Evolutionary conservation across 2,113 vertebrate species (phyloP), one percentile per base, ranked within the genome.

Genomic region (Bufo gargarizans): DNA sequence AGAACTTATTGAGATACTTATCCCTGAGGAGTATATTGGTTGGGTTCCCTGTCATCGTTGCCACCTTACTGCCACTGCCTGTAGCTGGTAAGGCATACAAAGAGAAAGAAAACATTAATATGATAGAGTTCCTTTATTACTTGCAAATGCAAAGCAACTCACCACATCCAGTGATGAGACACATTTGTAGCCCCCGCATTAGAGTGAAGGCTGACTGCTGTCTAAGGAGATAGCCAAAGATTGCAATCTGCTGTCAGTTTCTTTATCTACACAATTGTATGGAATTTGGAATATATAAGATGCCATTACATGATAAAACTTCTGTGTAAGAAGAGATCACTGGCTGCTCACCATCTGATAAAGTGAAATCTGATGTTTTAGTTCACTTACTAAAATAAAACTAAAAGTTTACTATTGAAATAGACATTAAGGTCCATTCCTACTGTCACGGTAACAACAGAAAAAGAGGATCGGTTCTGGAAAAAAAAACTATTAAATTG

Each of bases 71-170:
- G 87, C 87, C 69, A 88, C 86, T 82, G 78, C 78, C 86, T 82
- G 80, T 88, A 88, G 80, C 87, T 88, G 87, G 87, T 88, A 88
- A 83, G 87, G 87, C 80, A 88, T 43, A 77, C 58, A 88, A 84
- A 88, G 81, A 86, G 67, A 77, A 77, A 88, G 20, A 88, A 43
- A 53, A 13, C n/a, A 63, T 88, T 88, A 88, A 84, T 82, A 61
- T 56, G 50, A 49, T 61, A 63, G 61, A 77, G 59, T 50, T 43
- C n/a, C 22, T 63, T 43, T 63, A 47, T 20, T 20, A 74, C 69
- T 56, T 82, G 55, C 20, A 72, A 33, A 82, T 82, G 77, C 63
- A 87, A 88, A 88, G 43, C 79, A 88, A 56, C 45, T 67, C 10
- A 19, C 81, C 81, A 82, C 49, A 84, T 69, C 63, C 63, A 84